These are phyloP conservation scores for Eciton burchellii DNA, from an alignment of 1,140 invertebrate species.

Conservation along the genomic window DNA sequence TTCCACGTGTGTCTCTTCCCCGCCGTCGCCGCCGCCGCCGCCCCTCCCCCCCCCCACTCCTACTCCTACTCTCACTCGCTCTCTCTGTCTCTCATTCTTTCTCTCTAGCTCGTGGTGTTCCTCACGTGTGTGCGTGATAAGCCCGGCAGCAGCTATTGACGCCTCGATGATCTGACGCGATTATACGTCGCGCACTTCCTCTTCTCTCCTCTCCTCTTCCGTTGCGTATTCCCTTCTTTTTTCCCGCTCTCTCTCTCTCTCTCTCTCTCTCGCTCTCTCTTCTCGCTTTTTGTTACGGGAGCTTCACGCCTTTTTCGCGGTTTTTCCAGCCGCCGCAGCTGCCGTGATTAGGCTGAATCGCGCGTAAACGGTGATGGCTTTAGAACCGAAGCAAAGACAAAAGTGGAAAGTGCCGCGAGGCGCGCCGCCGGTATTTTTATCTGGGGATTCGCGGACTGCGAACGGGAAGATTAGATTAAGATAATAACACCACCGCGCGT, in stretches of 20 bases:
- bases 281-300: constrained; percentile 48
- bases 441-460: constrained; percentile 14
- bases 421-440: constrained; percentile 39
- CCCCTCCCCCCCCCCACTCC: no score
- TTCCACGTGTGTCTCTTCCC: constrained; percentile 48
- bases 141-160: constrained; percentile 76
- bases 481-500: constrained; percentile 11
- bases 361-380: constrained; percentile 57
- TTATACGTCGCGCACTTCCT: constrained; percentile 71
- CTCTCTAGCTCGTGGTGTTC: constrained; percentile 51
- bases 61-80: no score
- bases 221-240: constrained; percentile 31
- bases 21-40: no score
- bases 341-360: constrained; percentile 60
- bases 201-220: constrained; percentile 45
- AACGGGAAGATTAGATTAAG: constrained; percentile 59
- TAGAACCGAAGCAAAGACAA: constrained; percentile 45
- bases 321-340: constrained; percentile 50
- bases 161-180: constrained; percentile 83
- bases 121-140: constrained; percentile 76
- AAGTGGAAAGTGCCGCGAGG: constrained; percentile 38
- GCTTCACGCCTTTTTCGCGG: constrained; percentile 52
- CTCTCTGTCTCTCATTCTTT: constrained; percentile 1
- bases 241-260: constrained; percentile 46
- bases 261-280: constrained; percentile 47